Evolutionary conservation across 2,113 vertebrate genomes (phyloP).

Genomic region (Anhinga rufa): DNA sequence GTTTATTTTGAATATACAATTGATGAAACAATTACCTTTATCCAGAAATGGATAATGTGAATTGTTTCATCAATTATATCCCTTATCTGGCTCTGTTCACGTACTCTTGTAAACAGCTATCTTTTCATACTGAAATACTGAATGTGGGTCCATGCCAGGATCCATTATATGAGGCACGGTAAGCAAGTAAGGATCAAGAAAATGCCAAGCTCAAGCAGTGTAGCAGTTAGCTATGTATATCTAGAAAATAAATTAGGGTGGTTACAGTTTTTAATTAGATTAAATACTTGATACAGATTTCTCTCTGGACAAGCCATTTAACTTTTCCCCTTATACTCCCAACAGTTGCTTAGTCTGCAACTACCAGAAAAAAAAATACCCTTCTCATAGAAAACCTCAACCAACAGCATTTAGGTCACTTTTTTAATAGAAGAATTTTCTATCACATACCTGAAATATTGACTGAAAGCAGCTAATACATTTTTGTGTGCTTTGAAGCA

Average conservation of each 20-base stretch:
- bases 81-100: background rate
- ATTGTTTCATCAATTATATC: background rate
- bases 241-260: background rate
- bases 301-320: background rate
- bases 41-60: background rate
- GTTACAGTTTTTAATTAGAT: background rate
- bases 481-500: slow-evolving; percentile 99
- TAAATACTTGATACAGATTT: background rate
- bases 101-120: background rate
- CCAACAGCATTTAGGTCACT: background rate
- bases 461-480: slow-evolving; percentile 95
- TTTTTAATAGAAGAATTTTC: background rate
- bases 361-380: background rate
- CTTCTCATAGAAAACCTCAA: background rate
- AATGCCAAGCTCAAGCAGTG: background rate
- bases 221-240: background rate
- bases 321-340: background rate
- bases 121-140: background rate
- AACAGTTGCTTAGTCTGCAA: background rate
- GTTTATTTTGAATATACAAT: too few relatives aligned
- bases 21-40: background rate
- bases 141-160: background rate
- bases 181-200: background rate
- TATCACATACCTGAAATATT: slow-evolving; percentile 87
- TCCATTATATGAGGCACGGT: background rate